Evolutionary conservation across 2,797 vertebrate genomes (phyloP).

Genomic region (Dipus sagitta): DNA sequence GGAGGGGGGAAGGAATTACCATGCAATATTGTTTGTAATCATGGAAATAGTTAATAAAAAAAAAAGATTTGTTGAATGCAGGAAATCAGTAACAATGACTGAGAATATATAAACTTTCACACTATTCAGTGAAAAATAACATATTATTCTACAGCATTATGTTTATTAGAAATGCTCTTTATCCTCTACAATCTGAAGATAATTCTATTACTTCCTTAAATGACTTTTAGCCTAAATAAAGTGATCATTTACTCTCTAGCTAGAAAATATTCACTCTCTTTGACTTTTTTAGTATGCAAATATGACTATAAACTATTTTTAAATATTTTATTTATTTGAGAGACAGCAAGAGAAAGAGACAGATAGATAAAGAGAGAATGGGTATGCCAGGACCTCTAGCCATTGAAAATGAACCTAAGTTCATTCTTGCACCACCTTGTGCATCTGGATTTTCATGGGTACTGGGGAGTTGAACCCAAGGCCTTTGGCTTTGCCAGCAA

Average conservation of each 20-base stretch:
- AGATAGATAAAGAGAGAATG: no score
- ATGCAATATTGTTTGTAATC: no score
- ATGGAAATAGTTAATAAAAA: neutral
- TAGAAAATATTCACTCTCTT: neutral
- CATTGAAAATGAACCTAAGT: no score
- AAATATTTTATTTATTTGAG: no score
- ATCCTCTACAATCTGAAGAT: neutral
- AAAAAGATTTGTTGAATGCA: neutral
- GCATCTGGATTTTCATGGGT: no score
- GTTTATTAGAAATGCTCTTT: neutral
- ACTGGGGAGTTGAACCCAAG: no score
- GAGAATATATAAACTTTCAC: neutral
- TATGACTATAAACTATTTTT: neutral
- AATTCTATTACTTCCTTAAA: slow-evolving; percentile 1
- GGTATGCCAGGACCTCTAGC: no score
- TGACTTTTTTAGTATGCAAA: slow-evolving; percentile 7
- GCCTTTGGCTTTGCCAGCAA: no score
- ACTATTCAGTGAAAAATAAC: neutral
- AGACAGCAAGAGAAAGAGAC: no score
- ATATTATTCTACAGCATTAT: neutral
- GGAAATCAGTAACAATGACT: neutral
- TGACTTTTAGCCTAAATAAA: slow-evolving; percentile 21
- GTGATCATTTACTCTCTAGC: neutral
- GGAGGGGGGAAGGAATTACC: no score
- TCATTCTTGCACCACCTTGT: no score